Evolutionary conservation across 1,140 invertebrate genomes (phyloP).

Genomic region (Anadara kagoshimensis): DNA sequence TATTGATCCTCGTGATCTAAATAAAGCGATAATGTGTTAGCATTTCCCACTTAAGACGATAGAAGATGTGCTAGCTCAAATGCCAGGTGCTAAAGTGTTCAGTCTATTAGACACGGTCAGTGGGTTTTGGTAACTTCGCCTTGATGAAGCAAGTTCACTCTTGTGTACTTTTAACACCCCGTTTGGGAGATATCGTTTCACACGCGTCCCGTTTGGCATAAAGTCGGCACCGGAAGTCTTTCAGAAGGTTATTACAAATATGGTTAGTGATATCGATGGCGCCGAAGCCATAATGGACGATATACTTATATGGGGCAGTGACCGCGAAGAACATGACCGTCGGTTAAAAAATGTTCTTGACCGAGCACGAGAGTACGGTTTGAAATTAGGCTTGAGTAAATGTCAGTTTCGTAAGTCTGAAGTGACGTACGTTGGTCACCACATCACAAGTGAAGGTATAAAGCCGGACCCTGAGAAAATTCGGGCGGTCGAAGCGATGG

Average conservation of each 20-base stretch:
- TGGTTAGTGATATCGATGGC: conserved; percentile 28
- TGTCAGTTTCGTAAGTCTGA: conserved; percentile 13
- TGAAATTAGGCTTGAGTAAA: conserved; percentile 23
- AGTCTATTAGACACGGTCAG: conserved; percentile 58
- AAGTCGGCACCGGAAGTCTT: conserved; percentile 39
- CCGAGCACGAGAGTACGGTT: conserved; percentile 7
- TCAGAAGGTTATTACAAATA: conserved; percentile 34
- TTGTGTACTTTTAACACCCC: conserved; percentile 62
- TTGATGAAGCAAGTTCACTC: conserved; percentile 49
- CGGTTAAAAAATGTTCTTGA: conserved; percentile 34
- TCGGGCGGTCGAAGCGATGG: conserved; percentile 64
- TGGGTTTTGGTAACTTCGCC: conserved; percentile 63
- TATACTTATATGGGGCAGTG: conserved; percentile 39
- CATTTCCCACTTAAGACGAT: conserved; percentile 34
- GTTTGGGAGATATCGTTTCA: conserved; percentile 46
- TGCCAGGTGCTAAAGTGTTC: conserved; percentile 7
- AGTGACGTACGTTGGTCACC: conserved; percentile 46
- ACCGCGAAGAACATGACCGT: conserved; percentile 40
- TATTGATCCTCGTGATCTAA: conserved; percentile 25
- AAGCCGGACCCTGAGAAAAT: conserved; percentile 70
- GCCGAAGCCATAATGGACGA: conserved; percentile 33
- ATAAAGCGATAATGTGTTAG: background rate
- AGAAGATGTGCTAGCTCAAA: conserved; percentile 31
- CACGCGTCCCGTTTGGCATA: conserved; percentile 41
- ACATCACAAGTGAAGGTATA: conserved; percentile 59